Base-by-base conservation (phyloP, 2,113 vertebrate genomes). In the Engraulis encrasicolus region DNA sequence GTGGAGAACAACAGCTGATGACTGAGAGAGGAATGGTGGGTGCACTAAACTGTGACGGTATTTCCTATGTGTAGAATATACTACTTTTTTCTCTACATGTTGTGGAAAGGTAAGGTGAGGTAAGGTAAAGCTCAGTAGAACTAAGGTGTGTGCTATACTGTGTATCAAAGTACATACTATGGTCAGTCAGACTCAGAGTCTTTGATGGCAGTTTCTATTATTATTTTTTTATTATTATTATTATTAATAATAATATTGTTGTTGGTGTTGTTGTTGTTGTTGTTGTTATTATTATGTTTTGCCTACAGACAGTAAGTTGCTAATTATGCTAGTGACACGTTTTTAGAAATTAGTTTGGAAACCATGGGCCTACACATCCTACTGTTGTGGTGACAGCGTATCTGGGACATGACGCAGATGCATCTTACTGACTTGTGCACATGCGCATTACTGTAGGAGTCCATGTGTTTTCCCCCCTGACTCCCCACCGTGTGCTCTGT, bases 1-100 rank as follows among this genome's bases (percentile, higher is more conserved):
- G 92, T 92, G 88, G 85, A 87, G 71, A n/a, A 92, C 91, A 89
- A 90, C 86, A 84, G 90, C 12, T 74, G 15, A 31, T 45, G n/a
- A n/a, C n/a, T n/a, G n/a, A n/a, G n/a, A n/a, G n/a, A n/a, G n/a
- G n/a, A n/a, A n/a, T n/a, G n/a, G n/a, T n/a, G n/a, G n/a, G n/a
- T n/a, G n/a, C n/a, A n/a, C n/a, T n/a, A n/a, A n/a, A n/a, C n/a
- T n/a, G n/a, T n/a, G n/a, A n/a, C n/a, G n/a, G n/a, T n/a, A n/a
- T n/a, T n/a, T n/a, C n/a, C n/a, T n/a, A n/a, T n/a, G n/a, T n/a
- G n/a, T n/a, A n/a, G n/a, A n/a, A n/a, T n/a, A 45, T 7, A 7
- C 40, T 45, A 45, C 40, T 7, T 45, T 45, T 45, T n/a, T n/a
- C n/a, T 45, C 40, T 45, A 7, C 4, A 3, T 45, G 40, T 45